phyloP scores from a whole-genome alignment of 2,113 vertebrate species.

The Nyctereutes procyonoides region DNA sequence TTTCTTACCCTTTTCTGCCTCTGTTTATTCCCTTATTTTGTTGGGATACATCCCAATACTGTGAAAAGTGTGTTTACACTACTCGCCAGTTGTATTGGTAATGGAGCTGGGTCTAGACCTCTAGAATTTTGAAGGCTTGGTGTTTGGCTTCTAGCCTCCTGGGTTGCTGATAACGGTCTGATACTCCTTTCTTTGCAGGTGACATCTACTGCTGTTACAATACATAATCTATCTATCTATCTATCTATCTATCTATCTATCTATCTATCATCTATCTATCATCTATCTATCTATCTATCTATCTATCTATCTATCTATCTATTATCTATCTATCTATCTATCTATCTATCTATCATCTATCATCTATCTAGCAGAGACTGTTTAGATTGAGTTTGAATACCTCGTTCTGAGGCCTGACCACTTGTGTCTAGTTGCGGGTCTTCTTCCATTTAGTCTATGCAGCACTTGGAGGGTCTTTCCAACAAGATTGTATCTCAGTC shows the following conservation, averaged over 20 bases:
- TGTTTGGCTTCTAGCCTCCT: neutral
- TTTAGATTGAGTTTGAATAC: neutral
- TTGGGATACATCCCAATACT: neutral
- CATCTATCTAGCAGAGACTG: neutral
- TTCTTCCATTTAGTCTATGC: neutral
- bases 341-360: no score
- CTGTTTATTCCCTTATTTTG: neutral
- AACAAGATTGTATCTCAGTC: neutral
- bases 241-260: no score
- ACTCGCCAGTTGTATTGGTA: fast-evolving
- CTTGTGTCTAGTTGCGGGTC: neutral
- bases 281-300: no score
- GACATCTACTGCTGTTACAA: neutral
- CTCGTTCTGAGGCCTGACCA: neutral
- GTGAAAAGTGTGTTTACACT: neutral
- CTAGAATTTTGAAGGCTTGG: neutral
- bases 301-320: no score
- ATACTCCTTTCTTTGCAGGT: neutral
- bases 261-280: no score
- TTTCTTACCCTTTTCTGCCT: neutral
- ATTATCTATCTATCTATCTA: no score
- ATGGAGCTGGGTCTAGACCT: neutral
- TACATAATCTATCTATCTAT: neutral
- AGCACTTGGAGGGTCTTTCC: no score
- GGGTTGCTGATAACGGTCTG: neutral